Evolutionary conservation across 2,113 vertebrate species (phyloP), one percentile per base, ranked within the genome.

Genomic region (Clupea harengus): DNA sequence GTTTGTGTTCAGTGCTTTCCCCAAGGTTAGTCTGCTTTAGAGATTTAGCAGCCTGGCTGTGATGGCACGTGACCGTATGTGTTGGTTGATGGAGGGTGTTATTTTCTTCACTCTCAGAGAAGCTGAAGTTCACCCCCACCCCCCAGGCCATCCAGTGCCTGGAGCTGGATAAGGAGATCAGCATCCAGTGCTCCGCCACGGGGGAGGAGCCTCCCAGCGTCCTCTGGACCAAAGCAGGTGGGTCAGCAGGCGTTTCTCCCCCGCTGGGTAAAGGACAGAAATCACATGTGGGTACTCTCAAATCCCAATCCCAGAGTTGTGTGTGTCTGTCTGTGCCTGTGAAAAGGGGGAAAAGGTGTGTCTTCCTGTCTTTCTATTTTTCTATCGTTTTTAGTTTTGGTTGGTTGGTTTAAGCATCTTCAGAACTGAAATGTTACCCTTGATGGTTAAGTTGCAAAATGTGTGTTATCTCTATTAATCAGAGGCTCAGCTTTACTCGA

Each of bases 221-320:
- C 91, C 96, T 92, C 90, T 99, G 98, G 98, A 95, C 94, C 86
- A 97, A 96, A 95, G 95, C 96, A 93, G 98, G 98, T 99, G 78
- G 50, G 88, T 54, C 52, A 17, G 52, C 52, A 54, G 4, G 52
- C 17, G 4, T 54, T 18, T 52, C 52, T 3, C 52, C 52, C 52
- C 52, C 3, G 47, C 47, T 49, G 6, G 47, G 47, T 49, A 11
- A 49, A 49, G 6, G 6, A 8, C 47, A 49, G 47, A 6, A 49
- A 49, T 49, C 47, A 49, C 47, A 49, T 39, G 39, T 39, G 39
- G 39, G 39, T 39, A 39, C 39, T 39, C 2, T 1, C 39, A 39
- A 39, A 39, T 39, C 39, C 39, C 39, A 39, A 39, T 39, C 39
- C 39, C 39, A 1, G 39, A 39, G 39, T 39, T 39, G 39, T 39